phyloP scores from a whole-genome alignment of 2,888 invertebrate genomes.

The Cynaeus angustus region DNA sequence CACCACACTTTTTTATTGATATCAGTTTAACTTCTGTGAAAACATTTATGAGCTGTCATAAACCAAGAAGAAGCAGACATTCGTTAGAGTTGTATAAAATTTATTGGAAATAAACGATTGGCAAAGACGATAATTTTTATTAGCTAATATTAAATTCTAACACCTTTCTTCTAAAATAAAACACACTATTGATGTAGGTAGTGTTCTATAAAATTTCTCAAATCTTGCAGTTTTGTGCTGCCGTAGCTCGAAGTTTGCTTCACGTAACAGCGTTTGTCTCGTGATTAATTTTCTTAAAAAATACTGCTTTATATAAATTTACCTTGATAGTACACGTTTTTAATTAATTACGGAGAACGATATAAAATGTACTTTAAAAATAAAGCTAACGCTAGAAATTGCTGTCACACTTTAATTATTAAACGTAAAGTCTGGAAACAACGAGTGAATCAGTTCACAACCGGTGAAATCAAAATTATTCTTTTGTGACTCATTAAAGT shows the following conservation, averaged over 20 bases:
- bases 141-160: not conserved
- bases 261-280: no score
- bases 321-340: no score
- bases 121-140: slow-evolving; percentile 15
- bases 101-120: slow-evolving; percentile 14
- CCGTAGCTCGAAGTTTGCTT: no score
- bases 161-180: no score
- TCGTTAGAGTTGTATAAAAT: slow-evolving; percentile 23
- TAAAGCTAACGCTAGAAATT: no score
- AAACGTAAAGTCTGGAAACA: slow-evolving; percentile 6
- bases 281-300: no score
- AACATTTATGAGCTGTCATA: slow-evolving; percentile 20
- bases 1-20: slow-evolving; percentile 15
- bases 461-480: slow-evolving; percentile 13
- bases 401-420: slow-evolving; percentile 1
- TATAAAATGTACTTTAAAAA: no score
- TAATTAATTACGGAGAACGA: no score
- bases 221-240: no score
- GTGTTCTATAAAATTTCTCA: no score
- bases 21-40: not conserved
- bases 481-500: slow-evolving; percentile 28
- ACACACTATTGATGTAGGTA: no score
- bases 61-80: slow-evolving; percentile 10
- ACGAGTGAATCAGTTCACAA: slow-evolving; percentile 14
- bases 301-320: no score